Evolutionary conservation across 2,113 vertebrate species (phyloP).

Genomic region (Camelus bactrianus): DNA sequence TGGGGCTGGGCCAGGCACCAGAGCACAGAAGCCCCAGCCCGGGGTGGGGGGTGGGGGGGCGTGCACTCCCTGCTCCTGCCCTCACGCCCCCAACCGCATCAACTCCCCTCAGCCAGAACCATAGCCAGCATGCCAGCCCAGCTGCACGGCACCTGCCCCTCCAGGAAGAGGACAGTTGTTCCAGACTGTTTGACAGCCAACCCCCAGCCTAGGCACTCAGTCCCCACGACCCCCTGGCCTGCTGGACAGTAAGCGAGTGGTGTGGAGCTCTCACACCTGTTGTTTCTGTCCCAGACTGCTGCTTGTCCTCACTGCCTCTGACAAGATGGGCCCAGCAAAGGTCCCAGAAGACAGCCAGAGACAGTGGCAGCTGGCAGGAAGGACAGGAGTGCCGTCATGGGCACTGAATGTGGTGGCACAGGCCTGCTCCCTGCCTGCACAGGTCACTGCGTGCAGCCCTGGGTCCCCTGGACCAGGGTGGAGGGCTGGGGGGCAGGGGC

Average conservation of each 20-base stretch:
- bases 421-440: not conserved
- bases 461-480: not conserved
- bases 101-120: not conserved
- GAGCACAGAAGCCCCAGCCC: not conserved
- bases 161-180: not conserved
- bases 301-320: not conserved
- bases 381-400: not conserved
- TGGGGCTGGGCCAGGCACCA: not conserved
- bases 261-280: not conserved
- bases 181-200: not conserved
- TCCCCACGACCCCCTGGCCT: too few relatives aligned
- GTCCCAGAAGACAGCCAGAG: not conserved
- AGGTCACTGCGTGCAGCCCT: not conserved
- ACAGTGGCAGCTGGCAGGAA: too few relatives aligned
- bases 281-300: not conserved
- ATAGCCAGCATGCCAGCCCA: not conserved
- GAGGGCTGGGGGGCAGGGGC: too few relatives aligned
- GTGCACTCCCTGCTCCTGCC: not conserved
- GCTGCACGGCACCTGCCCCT: not conserved
- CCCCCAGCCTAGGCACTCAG: not conserved
- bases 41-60: accelerated
- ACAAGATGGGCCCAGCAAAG: not conserved
- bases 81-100: not conserved
- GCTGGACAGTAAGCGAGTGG: too few relatives aligned
- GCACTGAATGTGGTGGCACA: not conserved